Base-by-base conservation (phyloP, 35 echinoderm and acorn worm genomes). In the Ophioderma brevispina region DNA sequence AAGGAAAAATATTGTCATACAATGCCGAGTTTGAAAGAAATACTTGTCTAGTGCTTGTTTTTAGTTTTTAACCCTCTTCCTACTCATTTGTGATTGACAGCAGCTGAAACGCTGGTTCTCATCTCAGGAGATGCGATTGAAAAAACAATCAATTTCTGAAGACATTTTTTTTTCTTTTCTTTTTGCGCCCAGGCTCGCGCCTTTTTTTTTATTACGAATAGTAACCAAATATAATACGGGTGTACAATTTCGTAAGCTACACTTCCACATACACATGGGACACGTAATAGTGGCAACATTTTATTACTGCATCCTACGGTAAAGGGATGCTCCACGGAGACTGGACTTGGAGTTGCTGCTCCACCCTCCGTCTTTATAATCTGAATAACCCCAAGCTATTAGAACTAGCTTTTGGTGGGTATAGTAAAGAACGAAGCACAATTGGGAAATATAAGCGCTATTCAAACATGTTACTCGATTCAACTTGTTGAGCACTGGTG, bases 21-120 rank as follows among this genome's bases (percentile, higher is more conserved):
- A 70, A 70, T 25, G 59, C 59, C 59, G n/a, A 70, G 59, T 70
- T 70, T 70, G 59, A 70, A 70, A 70, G 59, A 70, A 70, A 70
- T 70, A 70, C 59, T 70, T 30, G 59, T 70, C 59, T 70, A 70
- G 59, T 70, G 59, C 59, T 70, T 70, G 59, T 70, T 70, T n/a
- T 70, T 25, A 70, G 17, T 70, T 25, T 3, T 25, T 25, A 70
- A 70, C 59, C 10, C 59, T 70, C 59, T 70, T 70, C 59, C 59
- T 70, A 2, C 59, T 25, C 10, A 6, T 25, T 25, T 30, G 28
- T 70, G 41, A 46, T 70, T 70, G 59, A 70, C 59, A 70, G 59
- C 59, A 70, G 59, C 59, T 70, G 59, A 70, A 70, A 18, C 2
- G 6, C 10, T 70, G 15, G n/a, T 15, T 8, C n/a, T 70, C 10